Conservation (phyloP, 2,113 vertebrate species). For the Coryphaenoides rupestris region DNA sequence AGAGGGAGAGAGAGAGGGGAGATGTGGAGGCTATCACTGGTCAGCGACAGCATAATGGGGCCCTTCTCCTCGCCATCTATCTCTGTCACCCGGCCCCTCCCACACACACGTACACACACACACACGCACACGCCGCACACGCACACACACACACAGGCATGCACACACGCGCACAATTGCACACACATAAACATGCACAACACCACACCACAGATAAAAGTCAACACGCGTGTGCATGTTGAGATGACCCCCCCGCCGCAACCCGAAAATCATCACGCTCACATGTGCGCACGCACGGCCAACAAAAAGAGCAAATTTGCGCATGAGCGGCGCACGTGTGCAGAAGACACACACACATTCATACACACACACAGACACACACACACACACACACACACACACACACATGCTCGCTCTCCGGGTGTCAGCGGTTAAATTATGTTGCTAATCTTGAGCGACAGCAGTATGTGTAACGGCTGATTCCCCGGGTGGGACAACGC, state of each 20-base stretch:
- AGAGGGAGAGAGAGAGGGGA: no score
- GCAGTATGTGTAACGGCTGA: slow-evolving; percentile 58
- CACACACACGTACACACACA: no score
- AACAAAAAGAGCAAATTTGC: no score
- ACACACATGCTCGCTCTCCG: slow-evolving; percentile 5
- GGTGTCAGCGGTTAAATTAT: slow-evolving; percentile 63
- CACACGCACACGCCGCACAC: no score
- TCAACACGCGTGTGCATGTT: slow-evolving; percentile 1
- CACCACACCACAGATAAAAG: slow-evolving; percentile 37
- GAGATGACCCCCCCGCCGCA: no score
- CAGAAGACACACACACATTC: no score
- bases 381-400: no score
- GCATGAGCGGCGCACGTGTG: not conserved
- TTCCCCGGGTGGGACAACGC: slow-evolving; percentile 57
- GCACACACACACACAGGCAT: no score
- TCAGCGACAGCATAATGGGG: slow-evolving; percentile 58
- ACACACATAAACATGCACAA: no score
- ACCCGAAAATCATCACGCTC: not conserved
- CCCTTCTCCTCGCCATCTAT: slow-evolving; percentile 60
- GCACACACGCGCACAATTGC: no score
- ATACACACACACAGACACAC: no score
- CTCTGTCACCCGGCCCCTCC: slow-evolving; percentile 60
- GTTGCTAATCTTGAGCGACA: slow-evolving; percentile 71
- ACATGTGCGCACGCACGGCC: no score
- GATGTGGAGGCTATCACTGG: slow-evolving; percentile 63